Conservation (phyloP, 2,113 vertebrate genomes). For the Cyphomyrus plagiostoma region DNA sequence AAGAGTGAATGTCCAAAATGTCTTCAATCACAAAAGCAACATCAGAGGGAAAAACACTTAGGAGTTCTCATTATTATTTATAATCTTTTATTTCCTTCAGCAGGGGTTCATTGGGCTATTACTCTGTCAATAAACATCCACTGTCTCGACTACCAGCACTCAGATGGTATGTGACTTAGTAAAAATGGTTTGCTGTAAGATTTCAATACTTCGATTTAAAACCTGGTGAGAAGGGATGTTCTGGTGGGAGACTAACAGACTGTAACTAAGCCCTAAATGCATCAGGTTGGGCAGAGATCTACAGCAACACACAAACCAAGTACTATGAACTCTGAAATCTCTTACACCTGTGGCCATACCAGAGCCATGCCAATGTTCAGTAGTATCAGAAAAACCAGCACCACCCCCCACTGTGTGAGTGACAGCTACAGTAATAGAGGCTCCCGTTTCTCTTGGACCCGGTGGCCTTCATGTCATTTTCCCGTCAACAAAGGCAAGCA, state of each 20-base stretch:
- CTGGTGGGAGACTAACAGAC: neutral
- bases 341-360: neutral
- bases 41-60: neutral
- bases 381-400: neutral
- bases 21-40: neutral
- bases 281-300: neutral
- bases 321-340: neutral
- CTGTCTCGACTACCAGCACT: neutral
- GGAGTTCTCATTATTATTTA: neutral
- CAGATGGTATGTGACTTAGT: neutral
- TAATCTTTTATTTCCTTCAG: neutral
- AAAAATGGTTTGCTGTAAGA: neutral
- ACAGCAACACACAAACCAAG: neutral
- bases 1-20: neutral
- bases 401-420: neutral
- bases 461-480: neutral
- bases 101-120: neutral
- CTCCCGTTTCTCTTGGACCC: neutral
- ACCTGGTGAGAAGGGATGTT: neutral
- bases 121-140: neutral
- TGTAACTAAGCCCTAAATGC: neutral
- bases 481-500: neutral
- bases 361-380: constrained; percentile 1
- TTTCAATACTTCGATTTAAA: neutral
- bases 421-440: neutral